Evolutionary conservation across 2,888 invertebrate genomes (phyloP), one percentile per base, ranked within the genome.

Genomic region (Trileptium ribeirensis): DNA sequence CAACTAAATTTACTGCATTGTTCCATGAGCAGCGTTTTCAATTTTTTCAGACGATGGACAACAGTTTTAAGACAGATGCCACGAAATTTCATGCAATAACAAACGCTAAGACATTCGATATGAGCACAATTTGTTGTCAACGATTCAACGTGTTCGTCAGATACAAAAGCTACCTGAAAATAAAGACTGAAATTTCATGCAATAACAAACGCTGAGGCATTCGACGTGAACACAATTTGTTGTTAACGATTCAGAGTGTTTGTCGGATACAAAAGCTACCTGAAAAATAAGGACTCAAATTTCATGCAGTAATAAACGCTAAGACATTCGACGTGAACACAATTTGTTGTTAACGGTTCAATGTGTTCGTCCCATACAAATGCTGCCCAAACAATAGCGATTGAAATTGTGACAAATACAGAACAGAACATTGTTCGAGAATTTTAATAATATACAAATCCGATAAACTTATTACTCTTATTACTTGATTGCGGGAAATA

Each of bases 121-220:
- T 98, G 92, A 24, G 87, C 88, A 81, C 87, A 87, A 78, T 89
- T 90, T 2, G 88, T 88, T 0, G 91, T 90, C 78, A 99, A 95
- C 0, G 98, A 96, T 89, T 99, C 99, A 77, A 99, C 97, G 86
- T 99, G 99, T 0, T 95, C 95, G 91, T 99, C 99, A 86, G 98
- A 98, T 3, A 88, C 86, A 79, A 88, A 88, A 3, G 86, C 86
- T 33, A 39, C 39, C 77, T 51, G n/a, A n/a, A n/a, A n/a, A n/a
- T n/a, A n/a, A n/a, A n/a, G n/a, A n/a, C n/a, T n/a, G 97, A 67
- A 99, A 97, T 89, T 98, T 97, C 84, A 94, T 92, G 90, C 99
- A 99, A 90, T 93, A 99, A 90, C 98, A 98, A 3, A 99, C 95
- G 1, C 98, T 96, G 83, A 99, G 90, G 87, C 97, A 97, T 90